Evolutionary conservation across 2,113 vertebrate genomes (phyloP).

Genomic region (Crotalus horridus): DNA sequence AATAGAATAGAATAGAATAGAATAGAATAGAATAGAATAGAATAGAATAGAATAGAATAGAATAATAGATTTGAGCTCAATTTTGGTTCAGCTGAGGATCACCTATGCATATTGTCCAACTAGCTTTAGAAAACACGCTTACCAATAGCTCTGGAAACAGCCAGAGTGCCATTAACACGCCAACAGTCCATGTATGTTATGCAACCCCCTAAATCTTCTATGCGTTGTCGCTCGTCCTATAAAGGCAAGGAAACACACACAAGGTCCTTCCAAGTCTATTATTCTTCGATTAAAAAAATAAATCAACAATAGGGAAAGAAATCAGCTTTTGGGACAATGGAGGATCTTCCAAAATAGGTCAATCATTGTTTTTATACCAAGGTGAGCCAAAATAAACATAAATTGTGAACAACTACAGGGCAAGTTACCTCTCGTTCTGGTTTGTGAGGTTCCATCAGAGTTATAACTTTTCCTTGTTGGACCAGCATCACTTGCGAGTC

Average conservation of each 20-base stretch:
- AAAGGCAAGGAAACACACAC: conserved; percentile 2
- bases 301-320: background rate
- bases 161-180: conserved; percentile 96
- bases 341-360: background rate
- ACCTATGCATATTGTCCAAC: background rate
- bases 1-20: no score
- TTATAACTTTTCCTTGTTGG: conserved; percentile 74
- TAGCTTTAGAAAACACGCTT: conserved; percentile 46
- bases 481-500: conserved; percentile 92
- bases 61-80: background rate
- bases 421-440: conserved; percentile 87
- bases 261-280: background rate
- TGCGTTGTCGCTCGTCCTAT: conserved; percentile 89
- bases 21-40: no score
- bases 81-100: background rate
- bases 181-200: conserved; percentile 93
- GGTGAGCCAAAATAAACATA: background rate
- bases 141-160: conserved; percentile 96
- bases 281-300: background rate
- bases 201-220: conserved; percentile 89
- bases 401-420: background rate
- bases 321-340: background rate
- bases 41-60: no score
- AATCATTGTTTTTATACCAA: background rate
- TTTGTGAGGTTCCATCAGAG: conserved; percentile 92